Percentiles rank a stretch among this genome's conserved stretches.
These are phyloP conservation scores for Osmerus mordax DNA, from an alignment of 2,113 vertebrate species.

Conservation along the genomic window DNA sequence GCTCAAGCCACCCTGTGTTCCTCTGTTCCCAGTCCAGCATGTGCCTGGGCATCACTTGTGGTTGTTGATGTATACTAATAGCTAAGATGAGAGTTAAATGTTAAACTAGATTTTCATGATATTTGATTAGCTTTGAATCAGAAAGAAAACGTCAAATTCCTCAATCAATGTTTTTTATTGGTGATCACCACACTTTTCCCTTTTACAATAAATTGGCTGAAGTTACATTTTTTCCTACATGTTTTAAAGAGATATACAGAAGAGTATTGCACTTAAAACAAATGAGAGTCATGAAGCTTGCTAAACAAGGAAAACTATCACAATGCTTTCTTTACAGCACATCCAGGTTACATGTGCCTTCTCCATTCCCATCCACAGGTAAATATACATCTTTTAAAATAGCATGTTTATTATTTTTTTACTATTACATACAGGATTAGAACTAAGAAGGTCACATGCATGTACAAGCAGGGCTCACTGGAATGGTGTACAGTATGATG, in stretches of 20 bases:
- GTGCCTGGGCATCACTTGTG: too few relatives aligned
- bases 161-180: conserved; percentile 81
- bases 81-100: too few relatives aligned
- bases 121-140: not conserved
- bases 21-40: too few relatives aligned
- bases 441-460: conserved; percentile 80
- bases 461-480: conserved; percentile 81
- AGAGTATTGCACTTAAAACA: conserved; percentile 78
- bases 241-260: conserved; percentile 74
- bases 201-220: conserved; percentile 76
- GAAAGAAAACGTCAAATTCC: conserved; percentile 11
- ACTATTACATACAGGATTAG: conserved; percentile 77
- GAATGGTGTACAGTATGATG: conserved; percentile 58
- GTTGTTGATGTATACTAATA: too few relatives aligned
- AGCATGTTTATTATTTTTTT: conserved; percentile 70
- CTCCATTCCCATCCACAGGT: conserved; percentile 69
- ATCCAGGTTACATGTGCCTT: conserved; percentile 68
- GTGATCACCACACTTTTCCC: conserved; percentile 74
- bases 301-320: conserved; percentile 39
- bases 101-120: too few relatives aligned
- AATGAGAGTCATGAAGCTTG: conserved; percentile 50
- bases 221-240: conserved; percentile 57
- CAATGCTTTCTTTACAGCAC: conserved; percentile 68
- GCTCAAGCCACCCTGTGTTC: too few relatives aligned
- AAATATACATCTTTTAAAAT: conserved; percentile 66